Conservation (phyloP, 2,113 vertebrate genomes). For the Microcebus jonahi region DNA sequence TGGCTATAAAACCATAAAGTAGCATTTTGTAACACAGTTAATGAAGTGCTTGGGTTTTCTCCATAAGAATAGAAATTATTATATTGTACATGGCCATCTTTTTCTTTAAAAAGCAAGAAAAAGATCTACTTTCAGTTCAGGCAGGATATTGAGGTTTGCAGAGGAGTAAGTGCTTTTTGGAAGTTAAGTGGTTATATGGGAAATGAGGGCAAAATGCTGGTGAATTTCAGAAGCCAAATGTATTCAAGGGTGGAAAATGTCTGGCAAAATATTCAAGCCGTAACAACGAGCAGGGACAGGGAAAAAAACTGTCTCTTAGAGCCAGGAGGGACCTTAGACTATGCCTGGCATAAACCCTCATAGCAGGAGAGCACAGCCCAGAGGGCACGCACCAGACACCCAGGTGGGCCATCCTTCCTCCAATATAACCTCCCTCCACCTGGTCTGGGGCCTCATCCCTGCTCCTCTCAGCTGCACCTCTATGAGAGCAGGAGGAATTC, state of each 20-base stretch:
- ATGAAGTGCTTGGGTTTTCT: not conserved
- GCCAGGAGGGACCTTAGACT: not conserved
- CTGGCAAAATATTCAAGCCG: not conserved
- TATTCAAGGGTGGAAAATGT: not conserved
- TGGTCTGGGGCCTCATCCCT: fast-evolving
- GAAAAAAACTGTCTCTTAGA: not conserved
- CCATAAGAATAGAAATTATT: not conserved
- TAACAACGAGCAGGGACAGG: not conserved
- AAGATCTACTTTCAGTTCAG: not conserved
- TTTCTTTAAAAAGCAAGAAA: not conserved
- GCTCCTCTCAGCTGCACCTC: not conserved
- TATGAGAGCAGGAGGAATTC: not conserved
- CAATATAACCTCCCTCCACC: not conserved
- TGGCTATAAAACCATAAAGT: not conserved
- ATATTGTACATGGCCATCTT: not conserved
- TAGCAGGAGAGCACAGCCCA: not conserved
- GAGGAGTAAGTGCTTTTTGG: not conserved
- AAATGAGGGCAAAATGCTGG: not conserved
- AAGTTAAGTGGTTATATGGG: not conserved
- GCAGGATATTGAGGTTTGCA: not conserved
- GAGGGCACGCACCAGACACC: too few species aligned
- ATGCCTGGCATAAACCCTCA: not conserved
- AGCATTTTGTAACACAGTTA: not conserved
- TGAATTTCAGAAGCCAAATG: not conserved
- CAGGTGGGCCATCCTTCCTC: not conserved